Conservation (phyloP, 2,888 invertebrate genomes). For the Drosophila neotestacea region DNA sequence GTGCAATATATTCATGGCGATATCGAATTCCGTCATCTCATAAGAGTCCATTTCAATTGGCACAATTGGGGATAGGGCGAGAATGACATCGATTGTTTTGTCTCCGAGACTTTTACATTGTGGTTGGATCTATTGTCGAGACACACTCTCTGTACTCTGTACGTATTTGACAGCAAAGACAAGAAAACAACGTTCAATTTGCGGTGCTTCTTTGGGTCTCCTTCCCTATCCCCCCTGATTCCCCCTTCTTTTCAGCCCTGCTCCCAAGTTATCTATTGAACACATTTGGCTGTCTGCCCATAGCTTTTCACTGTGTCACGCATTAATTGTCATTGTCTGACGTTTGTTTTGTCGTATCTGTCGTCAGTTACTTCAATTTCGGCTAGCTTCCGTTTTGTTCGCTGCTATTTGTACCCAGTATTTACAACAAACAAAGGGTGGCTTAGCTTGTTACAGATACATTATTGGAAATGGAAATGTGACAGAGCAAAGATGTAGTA, state of each 20-base stretch:
- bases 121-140: conserved; percentile 35
- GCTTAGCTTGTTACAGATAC: neutral
- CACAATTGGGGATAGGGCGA: conserved; percentile 25
- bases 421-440: neutral
- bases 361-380: conserved; percentile 50
- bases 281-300: conserved; percentile 34
- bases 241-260: neutral
- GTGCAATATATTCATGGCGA: conserved; percentile 35
- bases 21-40: conserved; percentile 52
- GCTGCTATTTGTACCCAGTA: conserved; percentile 37
- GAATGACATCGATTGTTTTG: conserved; percentile 38
- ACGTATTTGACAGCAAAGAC: conserved; percentile 14
- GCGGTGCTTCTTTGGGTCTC: conserved; percentile 36
- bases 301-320: conserved; percentile 55
- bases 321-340: conserved; percentile 59
- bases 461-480: neutral
- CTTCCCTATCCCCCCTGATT: neutral
- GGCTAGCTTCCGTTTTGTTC: conserved; percentile 50
- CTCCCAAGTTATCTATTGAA: conserved; percentile 63
- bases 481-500: neutral
- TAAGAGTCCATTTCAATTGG: conserved; percentile 41
- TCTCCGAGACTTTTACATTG: conserved; percentile 42
- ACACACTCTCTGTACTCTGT: conserved; percentile 9
- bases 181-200: conserved; percentile 51
- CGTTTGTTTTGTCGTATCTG: conserved; percentile 51